Percentiles rank a stretch among this genome's conserved stretches.
phyloP scores from a whole-genome alignment of 2,888 invertebrate genomes.

The Harmothoe impar region DNA sequence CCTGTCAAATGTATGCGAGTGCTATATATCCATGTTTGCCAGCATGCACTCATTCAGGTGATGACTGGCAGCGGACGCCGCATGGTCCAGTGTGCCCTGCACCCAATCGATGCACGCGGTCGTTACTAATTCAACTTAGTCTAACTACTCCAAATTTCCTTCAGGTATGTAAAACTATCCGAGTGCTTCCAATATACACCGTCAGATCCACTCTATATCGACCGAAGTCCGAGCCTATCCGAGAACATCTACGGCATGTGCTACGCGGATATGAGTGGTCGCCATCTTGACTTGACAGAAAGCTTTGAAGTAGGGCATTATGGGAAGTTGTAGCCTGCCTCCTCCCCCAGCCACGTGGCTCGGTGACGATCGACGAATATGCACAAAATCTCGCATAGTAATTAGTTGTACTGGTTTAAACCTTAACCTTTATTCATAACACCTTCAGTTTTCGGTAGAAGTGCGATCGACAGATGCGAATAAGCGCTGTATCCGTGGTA shows the following conservation, averaged over 20 bases:
- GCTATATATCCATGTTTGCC: slow-evolving; percentile 30
- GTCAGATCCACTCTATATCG: neutral
- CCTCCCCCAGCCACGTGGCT: slow-evolving; percentile 24
- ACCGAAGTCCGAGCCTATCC: neutral
- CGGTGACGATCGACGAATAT: slow-evolving; percentile 21
- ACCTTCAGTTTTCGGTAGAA: neutral
- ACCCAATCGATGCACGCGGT: slow-evolving; percentile 28
- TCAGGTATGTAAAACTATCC: neutral
- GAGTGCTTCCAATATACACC: neutral
- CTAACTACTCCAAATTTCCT: slow-evolving; percentile 18
- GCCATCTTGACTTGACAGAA: slow-evolving; percentile 55
- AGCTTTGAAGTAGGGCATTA: slow-evolving; percentile 49
- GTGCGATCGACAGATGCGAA: neutral
- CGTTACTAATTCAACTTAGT: neutral
- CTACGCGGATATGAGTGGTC: slow-evolving; percentile 40
- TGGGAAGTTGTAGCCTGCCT: neutral
- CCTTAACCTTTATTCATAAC: neutral
- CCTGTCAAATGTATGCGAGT: slow-evolving; percentile 11
- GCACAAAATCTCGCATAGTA: slow-evolving; percentile 39
- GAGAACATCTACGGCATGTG: slow-evolving; percentile 25
- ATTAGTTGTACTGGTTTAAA: neutral
- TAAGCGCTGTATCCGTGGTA: neutral
- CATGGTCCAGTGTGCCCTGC: slow-evolving; percentile 42
- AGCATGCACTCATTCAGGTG: neutral
- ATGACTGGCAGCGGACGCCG: slow-evolving; percentile 34